Percentiles rank a stretch among this genome's conserved stretches.
Evolutionary conservation across 2,888 invertebrate genomes (phyloP).

Genomic region (Aspidiotus rigidus): DNA sequence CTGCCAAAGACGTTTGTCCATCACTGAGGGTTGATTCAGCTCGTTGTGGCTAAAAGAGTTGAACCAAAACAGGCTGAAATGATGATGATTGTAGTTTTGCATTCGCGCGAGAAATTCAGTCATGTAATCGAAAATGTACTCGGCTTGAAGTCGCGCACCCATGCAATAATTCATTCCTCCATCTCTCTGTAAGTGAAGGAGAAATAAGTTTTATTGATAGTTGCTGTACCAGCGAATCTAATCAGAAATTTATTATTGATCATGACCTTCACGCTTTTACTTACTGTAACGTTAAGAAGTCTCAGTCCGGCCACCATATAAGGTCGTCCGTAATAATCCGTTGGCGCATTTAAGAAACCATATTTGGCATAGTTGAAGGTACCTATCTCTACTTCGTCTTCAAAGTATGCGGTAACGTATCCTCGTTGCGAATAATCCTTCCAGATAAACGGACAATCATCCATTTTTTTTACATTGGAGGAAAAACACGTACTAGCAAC

Average conservation of each 20-base stretch:
- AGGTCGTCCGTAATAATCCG: conserved; percentile 72
- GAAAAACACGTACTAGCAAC: conserved; percentile 37
- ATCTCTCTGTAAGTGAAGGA: conserved; percentile 42
- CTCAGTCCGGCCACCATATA: conserved; percentile 60
- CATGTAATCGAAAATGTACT: conserved; percentile 60
- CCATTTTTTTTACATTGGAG: conserved; percentile 43
- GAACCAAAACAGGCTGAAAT: conserved; percentile 70
- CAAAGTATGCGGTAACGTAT: conserved; percentile 70
- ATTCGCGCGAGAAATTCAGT: conserved; percentile 57
- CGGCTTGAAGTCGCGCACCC: conserved; percentile 55
- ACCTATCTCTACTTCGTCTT: conserved; percentile 62
- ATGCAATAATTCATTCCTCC: conserved; percentile 51
- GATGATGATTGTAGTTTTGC: conserved; percentile 47
- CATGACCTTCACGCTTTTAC: background rate
- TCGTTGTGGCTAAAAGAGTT: conserved; percentile 66
- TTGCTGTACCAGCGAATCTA: too few species aligned
- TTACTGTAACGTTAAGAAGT: conserved; percentile 41
- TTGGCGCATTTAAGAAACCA: conserved; percentile 63
- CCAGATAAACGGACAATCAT: conserved; percentile 69
- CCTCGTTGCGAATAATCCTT: conserved; percentile 52
- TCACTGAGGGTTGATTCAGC: conserved; percentile 56
- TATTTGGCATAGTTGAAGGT: conserved; percentile 67
- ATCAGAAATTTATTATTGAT: background rate
- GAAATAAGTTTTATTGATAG: too few species aligned
- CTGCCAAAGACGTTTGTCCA: conserved; percentile 47